Base-by-base conservation (phyloP, 2,888 invertebrate genomes). In the Agonopterix subpropinquella region DNA sequence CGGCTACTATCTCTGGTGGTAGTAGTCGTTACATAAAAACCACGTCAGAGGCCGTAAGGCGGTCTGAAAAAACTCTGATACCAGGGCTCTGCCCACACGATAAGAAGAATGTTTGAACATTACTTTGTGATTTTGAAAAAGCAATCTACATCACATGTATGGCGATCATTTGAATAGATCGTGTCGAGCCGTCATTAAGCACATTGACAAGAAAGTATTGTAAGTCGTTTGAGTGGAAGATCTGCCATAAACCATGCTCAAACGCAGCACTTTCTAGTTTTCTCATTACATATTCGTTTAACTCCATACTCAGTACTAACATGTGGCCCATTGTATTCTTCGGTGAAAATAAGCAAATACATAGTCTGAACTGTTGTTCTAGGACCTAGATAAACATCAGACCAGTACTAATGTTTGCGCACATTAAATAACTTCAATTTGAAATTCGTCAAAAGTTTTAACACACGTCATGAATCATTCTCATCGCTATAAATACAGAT, bases 201-300 rank as follows among this genome's bases (percentile, higher is more conserved):
- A 49, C 51, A 53, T 47, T 48, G 50, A 43, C 50, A 57, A 52
- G 49, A 54, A 51, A 51, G 51, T 45, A 41, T 52, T 35, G 45
- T 50, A 51, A 55, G 51, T 47, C 52, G 52, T 47, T 48, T 41
- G 28, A 11, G 35, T 49, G 45, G 41, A 50, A 55, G 47, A 49
- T 48, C 50, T 52, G 45, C 46, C 49, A 44, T 48, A 47, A 37
- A 42, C 37, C 44, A 41, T 42, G 35, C 18, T 37, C 41, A 44
- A 45, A 28, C 35, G n/a, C 8, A 44, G 44, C 47, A 50, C 55
- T 55, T 57, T 55, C 55, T 57, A 55, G 45, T 48, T 52, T 48
- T 52, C 48, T 41, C 47, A 47, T 18, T 18, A 10, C 28, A 18
- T 48, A 15, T 44, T 37, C 9, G 35, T 43, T 48, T 42, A 15